A percentile compares a stretch with the other conserved stretches of the same genome.
Conservation (phyloP, 2,113 vertebrate genomes). For the Mirza zaza region DNA sequence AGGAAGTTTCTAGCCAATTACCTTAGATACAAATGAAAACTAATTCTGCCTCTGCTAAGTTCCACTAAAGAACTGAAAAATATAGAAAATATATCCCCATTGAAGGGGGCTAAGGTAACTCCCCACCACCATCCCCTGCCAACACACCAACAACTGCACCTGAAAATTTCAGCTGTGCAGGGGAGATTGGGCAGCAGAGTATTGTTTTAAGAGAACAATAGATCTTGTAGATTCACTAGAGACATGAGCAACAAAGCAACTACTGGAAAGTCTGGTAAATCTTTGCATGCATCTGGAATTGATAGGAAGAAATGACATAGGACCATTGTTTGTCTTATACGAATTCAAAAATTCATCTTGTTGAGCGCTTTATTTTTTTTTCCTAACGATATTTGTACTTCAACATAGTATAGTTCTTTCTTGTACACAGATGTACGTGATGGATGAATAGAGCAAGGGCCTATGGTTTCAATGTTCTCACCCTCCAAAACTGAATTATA, state of each 20-base stretch:
- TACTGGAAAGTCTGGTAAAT: constrained; percentile 74
- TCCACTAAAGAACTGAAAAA: background rate
- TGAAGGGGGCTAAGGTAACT: background rate
- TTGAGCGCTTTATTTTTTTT: constrained; percentile 67
- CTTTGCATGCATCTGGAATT: constrained; percentile 77
- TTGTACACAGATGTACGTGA: constrained; percentile 77
- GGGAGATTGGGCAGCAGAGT: background rate
- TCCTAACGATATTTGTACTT: constrained; percentile 72
- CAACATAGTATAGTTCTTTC: constrained; percentile 69
- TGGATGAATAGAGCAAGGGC: constrained; percentile 58
- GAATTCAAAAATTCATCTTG: constrained; percentile 76
- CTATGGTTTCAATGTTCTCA: constrained; percentile 79
- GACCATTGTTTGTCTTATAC: constrained; percentile 75
- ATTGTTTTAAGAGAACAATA: constrained; percentile 72
- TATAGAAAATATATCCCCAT: background rate
- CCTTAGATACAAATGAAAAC: background rate
- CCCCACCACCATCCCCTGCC: background rate
- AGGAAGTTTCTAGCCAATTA: background rate
- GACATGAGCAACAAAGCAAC: constrained; percentile 69
- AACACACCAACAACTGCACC: background rate
- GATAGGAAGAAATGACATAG: constrained; percentile 78
- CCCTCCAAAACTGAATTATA: constrained; percentile 74
- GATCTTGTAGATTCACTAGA: constrained; percentile 61
- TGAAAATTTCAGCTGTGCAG: constrained; percentile 27
- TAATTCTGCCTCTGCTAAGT: background rate